These are phyloP conservation scores for Bombus impatiens DNA, from an alignment of 1,140 invertebrate genomes.

Conservation along the genomic window DNA sequence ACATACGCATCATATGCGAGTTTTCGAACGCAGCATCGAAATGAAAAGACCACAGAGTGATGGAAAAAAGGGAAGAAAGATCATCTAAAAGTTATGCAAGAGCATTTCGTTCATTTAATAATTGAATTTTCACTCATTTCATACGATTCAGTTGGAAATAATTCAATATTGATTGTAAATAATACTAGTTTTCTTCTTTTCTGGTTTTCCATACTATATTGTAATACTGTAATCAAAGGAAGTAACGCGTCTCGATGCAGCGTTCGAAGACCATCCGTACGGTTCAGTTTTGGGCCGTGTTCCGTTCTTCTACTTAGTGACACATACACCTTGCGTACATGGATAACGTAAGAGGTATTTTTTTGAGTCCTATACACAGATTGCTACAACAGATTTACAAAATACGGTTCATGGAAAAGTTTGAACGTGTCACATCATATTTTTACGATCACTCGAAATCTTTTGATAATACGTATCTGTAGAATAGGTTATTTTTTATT, in stretches of 20 bases:
- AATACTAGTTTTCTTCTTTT: background rate
- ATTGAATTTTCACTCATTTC: background rate
- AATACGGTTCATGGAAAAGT: constrained; percentile 52
- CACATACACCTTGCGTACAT: constrained; percentile 60
- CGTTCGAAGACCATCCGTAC: constrained; percentile 63
- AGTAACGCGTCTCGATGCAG: constrained; percentile 67
- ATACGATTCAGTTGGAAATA: background rate
- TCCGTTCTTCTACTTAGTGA: constrained; percentile 71
- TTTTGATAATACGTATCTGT: constrained; percentile 65
- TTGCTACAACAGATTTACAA: constrained; percentile 60
- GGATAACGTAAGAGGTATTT: constrained; percentile 53
- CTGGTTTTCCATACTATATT: background rate
- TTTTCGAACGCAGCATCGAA: constrained; percentile 66
- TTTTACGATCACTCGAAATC: constrained; percentile 65
- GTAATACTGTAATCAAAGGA: background rate
- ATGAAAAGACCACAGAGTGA: background rate
- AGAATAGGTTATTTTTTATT: constrained; percentile 70
- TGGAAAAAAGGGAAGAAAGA: background rate
- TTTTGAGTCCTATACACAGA: constrained; percentile 64
- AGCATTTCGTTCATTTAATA: no score
- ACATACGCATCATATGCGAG: constrained; percentile 74
- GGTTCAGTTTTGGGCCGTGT: constrained; percentile 67
- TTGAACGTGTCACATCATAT: constrained; percentile 62
- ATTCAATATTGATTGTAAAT: background rate
- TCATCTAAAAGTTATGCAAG: no score